A percentile compares a stretch with the other conserved stretches of the same genome.
These are phyloP conservation scores for Aspiorhynchus laticeps DNA, from an alignment of 2,113 vertebrate species.

Conservation along the genomic window DNA sequence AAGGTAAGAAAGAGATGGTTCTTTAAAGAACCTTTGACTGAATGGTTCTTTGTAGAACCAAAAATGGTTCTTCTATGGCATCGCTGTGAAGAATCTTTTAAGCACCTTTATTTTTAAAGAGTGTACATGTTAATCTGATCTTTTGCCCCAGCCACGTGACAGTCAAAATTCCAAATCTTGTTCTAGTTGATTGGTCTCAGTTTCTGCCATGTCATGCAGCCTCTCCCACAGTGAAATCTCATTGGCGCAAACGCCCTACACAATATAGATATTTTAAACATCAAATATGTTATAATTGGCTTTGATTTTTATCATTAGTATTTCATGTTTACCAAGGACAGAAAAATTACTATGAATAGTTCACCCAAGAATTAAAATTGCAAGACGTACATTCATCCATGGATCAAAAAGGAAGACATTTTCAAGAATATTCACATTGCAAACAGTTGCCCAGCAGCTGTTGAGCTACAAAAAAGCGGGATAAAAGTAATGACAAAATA, in stretches of 20 bases:
- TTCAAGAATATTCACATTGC: neutral
- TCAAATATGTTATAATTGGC: neutral
- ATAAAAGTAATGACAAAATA: neutral
- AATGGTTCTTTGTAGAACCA: too few relatives aligned
- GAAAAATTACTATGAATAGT: neutral
- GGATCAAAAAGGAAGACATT: neutral
- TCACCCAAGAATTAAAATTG: neutral
- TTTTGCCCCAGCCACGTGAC: too few relatives aligned
- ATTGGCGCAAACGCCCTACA: neutral
- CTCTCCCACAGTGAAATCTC: neutral
- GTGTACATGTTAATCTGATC: too few relatives aligned
- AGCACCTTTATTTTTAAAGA: too few relatives aligned
- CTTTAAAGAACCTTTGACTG: too few relatives aligned
- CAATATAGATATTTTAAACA: neutral
- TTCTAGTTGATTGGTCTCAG: neutral
- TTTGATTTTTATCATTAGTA: neutral
- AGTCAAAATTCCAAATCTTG: too few relatives aligned
- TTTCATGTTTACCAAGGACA: neutral
- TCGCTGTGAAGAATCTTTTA: too few relatives aligned
- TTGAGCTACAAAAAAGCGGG: neutral
- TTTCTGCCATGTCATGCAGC: neutral
- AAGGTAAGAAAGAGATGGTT: too few relatives aligned
- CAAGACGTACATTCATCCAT: neutral
- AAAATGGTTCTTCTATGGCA: too few relatives aligned
- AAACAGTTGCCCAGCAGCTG: neutral